phyloP scores from a whole-genome alignment of 2,888 invertebrate genomes.

The Leptopterna dolabrata region DNA sequence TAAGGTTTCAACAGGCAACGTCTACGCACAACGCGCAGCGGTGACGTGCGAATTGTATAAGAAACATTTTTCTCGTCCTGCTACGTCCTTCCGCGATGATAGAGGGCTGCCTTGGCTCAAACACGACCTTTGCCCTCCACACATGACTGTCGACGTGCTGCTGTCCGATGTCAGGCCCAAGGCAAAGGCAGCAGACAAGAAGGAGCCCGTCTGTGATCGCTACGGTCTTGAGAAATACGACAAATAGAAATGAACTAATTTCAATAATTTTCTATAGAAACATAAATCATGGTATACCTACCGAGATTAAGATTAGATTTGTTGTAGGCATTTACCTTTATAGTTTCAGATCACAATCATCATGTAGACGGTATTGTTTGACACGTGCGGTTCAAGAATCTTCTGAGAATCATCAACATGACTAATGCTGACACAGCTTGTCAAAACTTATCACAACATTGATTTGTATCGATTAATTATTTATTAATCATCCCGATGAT shows the following conservation, averaged over 20 bases:
- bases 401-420: too few species aligned
- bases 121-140: conserved; percentile 45
- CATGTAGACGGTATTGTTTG: too few species aligned
- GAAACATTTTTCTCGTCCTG: background rate
- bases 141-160: conserved; percentile 21
- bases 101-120: conserved; percentile 48
- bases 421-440: too few species aligned
- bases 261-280: too few species aligned
- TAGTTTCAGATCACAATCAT: too few species aligned
- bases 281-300: background rate
- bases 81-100: conserved; percentile 34
- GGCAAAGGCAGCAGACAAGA: conserved; percentile 24
- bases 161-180: conserved; percentile 33
- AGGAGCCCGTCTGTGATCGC: conserved; percentile 41
- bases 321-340: too few species aligned
- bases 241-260: conserved; percentile 8
- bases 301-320: too few species aligned
- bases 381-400: too few species aligned
- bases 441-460: too few species aligned
- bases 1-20: background rate
- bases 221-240: conserved; percentile 55
- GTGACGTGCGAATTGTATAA: background rate
- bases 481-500: too few species aligned
- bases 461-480: too few species aligned
- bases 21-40: conserved; percentile 38